Evolutionary conservation across 1,140 invertebrate species (phyloP), one percentile per base, ranked within the genome.

Genomic region (Kradibia gibbosae): DNA sequence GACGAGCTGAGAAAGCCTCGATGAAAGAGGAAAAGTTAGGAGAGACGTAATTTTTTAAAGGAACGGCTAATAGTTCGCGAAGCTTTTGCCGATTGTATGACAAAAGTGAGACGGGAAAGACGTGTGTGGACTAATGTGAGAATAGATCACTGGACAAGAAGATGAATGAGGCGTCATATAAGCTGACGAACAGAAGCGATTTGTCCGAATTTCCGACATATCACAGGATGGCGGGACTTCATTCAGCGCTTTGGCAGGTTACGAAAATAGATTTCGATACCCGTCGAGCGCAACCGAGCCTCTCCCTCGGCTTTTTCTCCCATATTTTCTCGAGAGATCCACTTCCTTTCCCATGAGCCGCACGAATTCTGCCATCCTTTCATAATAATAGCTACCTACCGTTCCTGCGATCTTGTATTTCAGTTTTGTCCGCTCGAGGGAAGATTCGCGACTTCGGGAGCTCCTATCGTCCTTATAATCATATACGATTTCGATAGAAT

Each of bases 341-440:
- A 28, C 80, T 87, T 86, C 84, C 86, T 88, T 89, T 89, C 85
- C 85, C 86, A 88, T 86, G 85, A 82, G 48, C 79, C 65, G 48
- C 34, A 39, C 50, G 50, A 53, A 53, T 10, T 71, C 10, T 39
- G 36, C n/a, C 20, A 45, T 71, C 36, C 39, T 42, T 45, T 42
- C 67, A 39, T 71, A 42, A 45, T 71, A n/a, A n/a, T 71, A 22
- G 36, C 22, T 42, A 28, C 11, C 28, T 60, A 8, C 57, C 7
- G 25, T 60, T 60, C 28, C 13, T 60, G 2, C n/a, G 3, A 28
- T 28, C 28, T 25, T 5, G 5, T 28, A 60, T 11, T 25, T 4
- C 4, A 25, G 4, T 28, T 25, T 28, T 22, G 57, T 60, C n/a
- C 11, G n/a, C n/a, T 28, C 11, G 57, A 25, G 57, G 13, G 13